Evolutionary conservation across 2,888 invertebrate species (phyloP).

Genomic region (Nebria salina): DNA sequence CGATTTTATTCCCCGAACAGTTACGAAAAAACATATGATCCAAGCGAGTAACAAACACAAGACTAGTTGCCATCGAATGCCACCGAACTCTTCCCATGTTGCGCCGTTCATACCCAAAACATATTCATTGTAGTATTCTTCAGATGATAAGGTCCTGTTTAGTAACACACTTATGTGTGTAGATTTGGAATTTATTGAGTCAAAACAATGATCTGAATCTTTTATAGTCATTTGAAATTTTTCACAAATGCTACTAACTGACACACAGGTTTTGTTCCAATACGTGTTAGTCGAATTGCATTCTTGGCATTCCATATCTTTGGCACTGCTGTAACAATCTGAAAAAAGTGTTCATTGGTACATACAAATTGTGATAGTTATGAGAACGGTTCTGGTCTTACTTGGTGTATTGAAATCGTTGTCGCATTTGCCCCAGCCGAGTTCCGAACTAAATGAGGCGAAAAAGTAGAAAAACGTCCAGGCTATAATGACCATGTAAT

Average conservation of each 20-base stretch:
- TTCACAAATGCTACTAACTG: conserved; percentile 29
- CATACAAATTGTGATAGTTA: too few relatives aligned
- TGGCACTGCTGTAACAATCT: conserved; percentile 75
- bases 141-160: conserved; percentile 66
- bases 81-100: conserved; percentile 78
- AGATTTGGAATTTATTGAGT: conserved; percentile 61
- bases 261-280: conserved; percentile 31
- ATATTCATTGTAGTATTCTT: conserved; percentile 71
- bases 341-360: conserved; percentile 44
- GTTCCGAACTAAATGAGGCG: conserved; percentile 70
- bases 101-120: conserved; percentile 81
- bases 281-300: conserved; percentile 44
- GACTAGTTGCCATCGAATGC: conserved; percentile 83
- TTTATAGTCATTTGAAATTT: background rate
- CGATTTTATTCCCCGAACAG: conserved; percentile 88
- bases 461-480: conserved; percentile 82
- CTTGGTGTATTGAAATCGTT: conserved; percentile 70
- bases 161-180: conserved; percentile 66
- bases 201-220: conserved; percentile 28
- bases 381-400: conserved; percentile 58
- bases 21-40: conserved; percentile 86
- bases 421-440: conserved; percentile 77
- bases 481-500: conserved; percentile 83
- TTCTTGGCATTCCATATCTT: conserved; percentile 66
- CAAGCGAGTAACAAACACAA: conserved; percentile 81